Percentiles rank a stretch among this genome's conserved stretches.
Conservation (phyloP, 2,888 invertebrate species). For the Isotomurus palustris region DNA sequence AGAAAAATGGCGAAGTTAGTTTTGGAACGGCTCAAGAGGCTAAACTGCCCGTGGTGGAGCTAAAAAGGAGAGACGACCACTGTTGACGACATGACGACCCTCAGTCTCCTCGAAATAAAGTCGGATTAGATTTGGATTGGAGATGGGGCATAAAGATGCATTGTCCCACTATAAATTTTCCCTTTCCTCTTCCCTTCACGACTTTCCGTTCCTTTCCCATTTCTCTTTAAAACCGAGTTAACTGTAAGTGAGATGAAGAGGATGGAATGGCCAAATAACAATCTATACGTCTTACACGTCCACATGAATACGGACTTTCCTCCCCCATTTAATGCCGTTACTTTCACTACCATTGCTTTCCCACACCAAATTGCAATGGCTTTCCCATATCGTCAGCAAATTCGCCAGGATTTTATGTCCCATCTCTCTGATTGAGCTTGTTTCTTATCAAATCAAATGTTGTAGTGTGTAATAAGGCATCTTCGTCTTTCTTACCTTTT, state of each 20-base stretch:
- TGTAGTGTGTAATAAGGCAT: background rate
- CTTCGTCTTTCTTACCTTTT: background rate
- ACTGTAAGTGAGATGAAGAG: background rate
- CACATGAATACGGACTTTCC: too few relatives aligned
- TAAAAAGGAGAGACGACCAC: background rate
- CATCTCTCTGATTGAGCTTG: too few relatives aligned
- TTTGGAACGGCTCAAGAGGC: background rate
- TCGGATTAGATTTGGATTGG: constrained; percentile 3
- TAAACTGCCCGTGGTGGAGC: background rate
- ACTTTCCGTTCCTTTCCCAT: constrained; percentile 5
- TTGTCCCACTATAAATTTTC: constrained; percentile 12
- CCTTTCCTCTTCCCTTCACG: constrained; percentile 4
- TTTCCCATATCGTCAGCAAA: too few relatives aligned
- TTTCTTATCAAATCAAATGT: too few relatives aligned
- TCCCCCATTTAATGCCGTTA: too few relatives aligned
- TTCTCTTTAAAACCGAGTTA: background rate
- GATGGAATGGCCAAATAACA: background rate
- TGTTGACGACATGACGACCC: background rate
- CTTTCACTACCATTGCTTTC: too few relatives aligned
- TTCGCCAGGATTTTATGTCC: too few relatives aligned
- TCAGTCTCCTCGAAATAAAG: constrained; percentile 10
- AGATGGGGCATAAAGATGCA: constrained; percentile 10
- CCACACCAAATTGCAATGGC: too few relatives aligned
- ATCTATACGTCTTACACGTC: too few relatives aligned
- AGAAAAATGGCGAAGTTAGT: background rate